A percentile compares a stretch with the other conserved stretches of the same genome.
phyloP scores from a whole-genome alignment of 2,113 vertebrate genomes.

The Coturnix japonica region DNA sequence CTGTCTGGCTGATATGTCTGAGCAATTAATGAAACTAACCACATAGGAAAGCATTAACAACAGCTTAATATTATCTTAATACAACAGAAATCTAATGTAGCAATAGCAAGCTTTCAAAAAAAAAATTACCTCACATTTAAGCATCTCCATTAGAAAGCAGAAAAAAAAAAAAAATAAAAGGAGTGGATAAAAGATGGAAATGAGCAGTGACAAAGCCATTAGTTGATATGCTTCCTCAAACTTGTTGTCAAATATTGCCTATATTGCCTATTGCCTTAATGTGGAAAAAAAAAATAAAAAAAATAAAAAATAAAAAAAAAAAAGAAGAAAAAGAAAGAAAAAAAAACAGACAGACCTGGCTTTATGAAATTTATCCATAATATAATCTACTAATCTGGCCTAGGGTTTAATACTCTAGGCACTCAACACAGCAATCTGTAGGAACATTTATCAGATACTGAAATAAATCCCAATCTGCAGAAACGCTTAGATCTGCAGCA shows the following conservation, averaged over 20 bases:
- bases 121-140: constrained; percentile 85
- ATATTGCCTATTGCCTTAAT: no score
- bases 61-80: constrained; percentile 33
- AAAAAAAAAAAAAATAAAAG: constrained; percentile 74
- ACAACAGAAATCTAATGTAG: neutral
- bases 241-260: neutral
- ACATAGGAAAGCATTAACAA: constrained; percentile 16
- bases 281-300: neutral
- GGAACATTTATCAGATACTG: neutral
- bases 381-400: neutral
- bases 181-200: constrained; percentile 77
- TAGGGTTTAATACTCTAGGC: neutral
- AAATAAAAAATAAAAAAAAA: no score
- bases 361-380: neutral
- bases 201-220: constrained; percentile 45
- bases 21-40: constrained; percentile 2
- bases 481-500: neutral
- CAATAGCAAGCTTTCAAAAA: constrained; percentile 36
- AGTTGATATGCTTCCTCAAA: constrained; percentile 21
- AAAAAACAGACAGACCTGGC: neutral
- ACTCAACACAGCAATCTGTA: neutral
- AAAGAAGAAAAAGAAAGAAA: neutral
- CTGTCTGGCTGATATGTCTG: neutral
- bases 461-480: neutral
- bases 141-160: constrained; percentile 82